phyloP scores from a whole-genome alignment of 2,113 vertebrate species.

The Spea multiplicata region DNA sequence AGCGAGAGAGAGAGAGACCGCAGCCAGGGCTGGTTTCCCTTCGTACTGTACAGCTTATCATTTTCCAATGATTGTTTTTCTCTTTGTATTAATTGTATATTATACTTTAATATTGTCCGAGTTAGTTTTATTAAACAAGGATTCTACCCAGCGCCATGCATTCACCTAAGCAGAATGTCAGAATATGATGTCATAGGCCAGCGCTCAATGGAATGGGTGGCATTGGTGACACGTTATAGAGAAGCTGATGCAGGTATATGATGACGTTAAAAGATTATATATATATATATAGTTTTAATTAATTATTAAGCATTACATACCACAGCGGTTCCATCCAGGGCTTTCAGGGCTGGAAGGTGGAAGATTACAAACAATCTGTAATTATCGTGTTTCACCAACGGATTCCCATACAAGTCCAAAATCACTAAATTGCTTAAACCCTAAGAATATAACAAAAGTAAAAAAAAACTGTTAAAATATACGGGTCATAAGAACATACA shows the following conservation, averaged over 20 bases:
- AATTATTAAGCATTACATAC: constrained; percentile 58
- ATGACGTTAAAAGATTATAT: not conserved
- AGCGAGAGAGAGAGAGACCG: too few species aligned
- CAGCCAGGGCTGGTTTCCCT: too few species aligned
- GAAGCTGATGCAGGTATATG: not conserved
- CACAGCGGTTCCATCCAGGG: constrained; percentile 76
- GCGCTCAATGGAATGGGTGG: too few species aligned
- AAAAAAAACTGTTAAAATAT: not conserved
- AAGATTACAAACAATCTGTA: constrained; percentile 80
- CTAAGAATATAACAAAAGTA: constrained; percentile 58
- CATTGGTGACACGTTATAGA: not conserved
- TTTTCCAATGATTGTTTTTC: too few species aligned
- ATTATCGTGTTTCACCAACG: constrained; percentile 73
- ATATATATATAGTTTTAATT: not conserved
- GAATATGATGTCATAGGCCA: too few species aligned
- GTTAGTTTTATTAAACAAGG: too few species aligned
- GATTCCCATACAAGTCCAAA: constrained; percentile 76
- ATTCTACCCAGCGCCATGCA: too few species aligned
- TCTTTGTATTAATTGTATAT: too few species aligned
- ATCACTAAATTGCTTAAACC: constrained; percentile 76
- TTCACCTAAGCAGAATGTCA: too few species aligned
- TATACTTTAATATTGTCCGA: too few species aligned
- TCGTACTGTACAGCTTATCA: too few species aligned
- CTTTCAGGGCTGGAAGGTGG: constrained; percentile 78
- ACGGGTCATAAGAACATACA: not conserved